Conservation (phyloP, 37 sponge, comb jelly and placozoan species). For the Spongilla lacustris region DNA sequence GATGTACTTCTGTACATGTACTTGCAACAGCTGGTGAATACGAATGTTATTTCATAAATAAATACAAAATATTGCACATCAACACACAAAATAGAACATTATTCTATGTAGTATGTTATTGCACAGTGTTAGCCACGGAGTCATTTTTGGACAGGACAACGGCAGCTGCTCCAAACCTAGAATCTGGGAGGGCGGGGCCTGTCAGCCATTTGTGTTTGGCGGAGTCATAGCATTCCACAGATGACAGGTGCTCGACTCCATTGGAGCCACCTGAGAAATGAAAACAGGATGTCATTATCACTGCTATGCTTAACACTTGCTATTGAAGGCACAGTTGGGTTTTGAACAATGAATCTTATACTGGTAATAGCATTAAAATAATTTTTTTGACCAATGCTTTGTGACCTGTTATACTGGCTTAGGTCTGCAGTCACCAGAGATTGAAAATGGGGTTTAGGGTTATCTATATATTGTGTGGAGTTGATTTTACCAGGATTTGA, state of each 20-base stretch:
- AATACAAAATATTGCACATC: background rate
- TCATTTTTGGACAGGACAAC: constrained; percentile 65
- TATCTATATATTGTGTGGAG: too few species aligned
- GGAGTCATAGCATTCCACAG: constrained; percentile 84
- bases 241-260: constrained; percentile 74
- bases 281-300: background rate
- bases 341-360: too few species aligned
- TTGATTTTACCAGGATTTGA: too few species aligned
- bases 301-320: too few species aligned
- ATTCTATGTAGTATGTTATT: background rate
- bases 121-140: background rate
- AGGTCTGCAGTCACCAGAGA: too few species aligned
- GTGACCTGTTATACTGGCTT: too few species aligned
- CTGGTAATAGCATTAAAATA: too few species aligned
- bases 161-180: constrained; percentile 79
- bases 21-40: too few species aligned
- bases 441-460: too few species aligned
- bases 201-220: constrained; percentile 64
- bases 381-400: too few species aligned
- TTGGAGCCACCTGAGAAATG: constrained; percentile 66
- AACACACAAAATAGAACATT: background rate
- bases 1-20: too few species aligned
- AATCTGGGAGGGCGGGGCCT: constrained; percentile 47
- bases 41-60: background rate
- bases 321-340: too few species aligned